Base-by-base conservation (phyloP, 2,888 invertebrate genomes). In the Apamea sordens region DNA sequence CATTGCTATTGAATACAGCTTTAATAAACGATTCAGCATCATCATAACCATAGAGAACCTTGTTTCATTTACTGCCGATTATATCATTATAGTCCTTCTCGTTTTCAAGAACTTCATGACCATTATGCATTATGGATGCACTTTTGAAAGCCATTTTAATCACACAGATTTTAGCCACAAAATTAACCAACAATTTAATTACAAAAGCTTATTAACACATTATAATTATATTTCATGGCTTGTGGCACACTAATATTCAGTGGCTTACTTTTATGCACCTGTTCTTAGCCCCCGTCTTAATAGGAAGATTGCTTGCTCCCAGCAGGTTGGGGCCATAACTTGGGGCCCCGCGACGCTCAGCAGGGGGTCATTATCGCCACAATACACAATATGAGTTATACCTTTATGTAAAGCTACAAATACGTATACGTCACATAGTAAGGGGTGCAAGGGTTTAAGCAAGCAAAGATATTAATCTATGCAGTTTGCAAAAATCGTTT, bases 321-420 rank as follows among this genome's bases (percentile, higher is more conserved):
- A 83, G 85, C 89, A 76, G 83, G 90, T 56, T 65, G 76, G 78
- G 81, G 74, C 80, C 79, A 89, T 91, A 91, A 88, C 76, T 73
- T 76, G 80, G 86, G 73, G 72, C 74, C 87, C 85, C 85, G 78
- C 79, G 73, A 86, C 73, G 85, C 89, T 15, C 89, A 67, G 76
- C 84, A 77, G 85, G 91, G 73, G 64, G 81, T 87, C 85, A 89
- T 90, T 90, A 91, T 89, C 87, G 67, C 82, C 70, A 83, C 83
- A 79, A 80, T 77, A 84, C 76, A 88, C 78, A 77, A 80, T 76
- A 80, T 88, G 80, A 89, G 63, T 77, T 89, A 89, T 79, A 75
- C 68, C 77, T 83, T 73, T 68, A 69, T 28, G 76, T 59, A 74
- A 67, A 18, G 67, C 24, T 41, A 64, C n/a, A n/a, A n/a, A n/a